phyloP scores from a whole-genome alignment of 1,140 invertebrate genomes.

The Saccostrea echinata region DNA sequence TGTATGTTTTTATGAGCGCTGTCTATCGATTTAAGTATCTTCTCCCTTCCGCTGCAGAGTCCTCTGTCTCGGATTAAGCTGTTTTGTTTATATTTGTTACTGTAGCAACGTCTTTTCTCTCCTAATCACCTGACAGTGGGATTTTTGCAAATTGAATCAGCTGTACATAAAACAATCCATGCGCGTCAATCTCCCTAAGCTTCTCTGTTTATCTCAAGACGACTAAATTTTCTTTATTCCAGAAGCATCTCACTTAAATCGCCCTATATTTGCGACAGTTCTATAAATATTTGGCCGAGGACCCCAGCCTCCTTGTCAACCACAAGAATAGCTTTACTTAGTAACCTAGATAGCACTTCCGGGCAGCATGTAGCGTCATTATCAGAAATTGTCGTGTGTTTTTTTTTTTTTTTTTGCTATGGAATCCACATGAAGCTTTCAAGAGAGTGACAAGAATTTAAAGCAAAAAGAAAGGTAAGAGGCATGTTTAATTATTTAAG shows the following conservation, averaged over 20 bases:
- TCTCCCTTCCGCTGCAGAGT: not conserved
- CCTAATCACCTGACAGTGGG: not conserved
- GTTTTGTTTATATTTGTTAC: conserved; percentile 17
- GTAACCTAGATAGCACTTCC: conserved; percentile 1
- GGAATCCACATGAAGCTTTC: too few species aligned
- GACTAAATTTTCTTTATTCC: not conserved
- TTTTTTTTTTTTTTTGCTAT: not conserved
- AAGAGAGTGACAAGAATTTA: too few species aligned
- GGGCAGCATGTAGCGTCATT: not conserved
- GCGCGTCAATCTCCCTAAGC: not conserved
- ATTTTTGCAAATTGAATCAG: not conserved
- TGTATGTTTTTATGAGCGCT: conserved; percentile 27
- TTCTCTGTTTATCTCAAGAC: not conserved
- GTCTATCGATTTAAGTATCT: conserved; percentile 18
- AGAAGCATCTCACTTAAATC: not conserved
- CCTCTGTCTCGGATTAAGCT: not conserved
- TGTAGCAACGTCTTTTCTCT: not conserved
- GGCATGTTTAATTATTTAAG: too few species aligned
- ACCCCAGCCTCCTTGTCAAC: not conserved
- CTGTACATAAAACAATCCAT: not conserved
- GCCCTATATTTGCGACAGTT: not conserved
- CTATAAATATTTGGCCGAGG: not conserved
- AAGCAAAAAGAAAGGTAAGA: not conserved
- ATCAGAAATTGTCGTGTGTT: not conserved
- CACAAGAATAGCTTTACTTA: not conserved